Conservation (phyloP, 1,140 invertebrate genomes). For the Trigoniulus corallinus region DNA sequence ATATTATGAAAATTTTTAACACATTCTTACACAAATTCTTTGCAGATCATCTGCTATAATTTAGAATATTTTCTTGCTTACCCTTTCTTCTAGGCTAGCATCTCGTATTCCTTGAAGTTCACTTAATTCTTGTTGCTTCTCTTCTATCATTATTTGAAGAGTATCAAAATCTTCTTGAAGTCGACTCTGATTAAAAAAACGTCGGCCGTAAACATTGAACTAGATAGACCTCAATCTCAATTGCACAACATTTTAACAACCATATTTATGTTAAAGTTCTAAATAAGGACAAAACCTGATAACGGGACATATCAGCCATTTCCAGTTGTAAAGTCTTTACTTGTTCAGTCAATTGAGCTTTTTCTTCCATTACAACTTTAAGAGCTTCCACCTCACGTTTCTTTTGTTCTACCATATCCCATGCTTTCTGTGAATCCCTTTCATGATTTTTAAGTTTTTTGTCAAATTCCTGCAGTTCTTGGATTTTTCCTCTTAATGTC, state of each 20-base stretch:
- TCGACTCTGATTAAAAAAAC: conserved; percentile 17
- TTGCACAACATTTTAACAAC: not conserved
- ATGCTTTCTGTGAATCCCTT: conserved; percentile 12
- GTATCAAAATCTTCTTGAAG: conserved; percentile 26
- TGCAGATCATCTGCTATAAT: no score
- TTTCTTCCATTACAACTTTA: conserved; percentile 14
- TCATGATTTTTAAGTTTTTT: not conserved
- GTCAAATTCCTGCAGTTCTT: not conserved
- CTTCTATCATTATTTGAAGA: conserved; percentile 23
- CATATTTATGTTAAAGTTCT: not conserved
- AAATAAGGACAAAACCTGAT: conserved; percentile 18
- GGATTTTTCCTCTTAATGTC: no score
- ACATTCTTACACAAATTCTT: no score
- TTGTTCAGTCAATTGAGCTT: conserved; percentile 18
- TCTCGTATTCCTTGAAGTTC: no score
- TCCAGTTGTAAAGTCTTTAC: conserved; percentile 20
- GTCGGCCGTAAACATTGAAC: not conserved
- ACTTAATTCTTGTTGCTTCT: conserved; percentile 16
- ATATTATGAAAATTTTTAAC: no score
- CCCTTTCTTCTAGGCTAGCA: no score
- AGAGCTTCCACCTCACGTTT: conserved; percentile 12
- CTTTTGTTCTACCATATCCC: conserved; percentile 13
- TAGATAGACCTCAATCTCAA: not conserved
- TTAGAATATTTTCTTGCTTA: no score
- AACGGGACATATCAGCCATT: conserved; percentile 19